Evolutionary conservation across 2,888 invertebrate genomes (phyloP).

Genomic region (Odontocerum albicorne): DNA sequence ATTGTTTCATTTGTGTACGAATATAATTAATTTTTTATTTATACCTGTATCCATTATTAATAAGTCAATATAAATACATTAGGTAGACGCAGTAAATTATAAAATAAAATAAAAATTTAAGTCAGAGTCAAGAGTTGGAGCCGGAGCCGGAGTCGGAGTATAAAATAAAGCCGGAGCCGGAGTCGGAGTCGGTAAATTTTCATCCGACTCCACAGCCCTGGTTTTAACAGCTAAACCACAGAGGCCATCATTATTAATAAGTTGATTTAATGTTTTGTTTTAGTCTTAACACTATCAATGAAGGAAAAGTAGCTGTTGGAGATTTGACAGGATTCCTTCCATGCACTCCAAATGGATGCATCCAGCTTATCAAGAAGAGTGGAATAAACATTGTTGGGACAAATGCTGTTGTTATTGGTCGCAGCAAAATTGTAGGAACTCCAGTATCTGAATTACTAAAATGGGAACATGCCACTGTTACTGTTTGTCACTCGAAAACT

Average conservation of each 20-base stretch:
- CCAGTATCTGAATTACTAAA: slow-evolving; percentile 92
- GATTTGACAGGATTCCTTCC: slow-evolving; percentile 90
- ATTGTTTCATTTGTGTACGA: no score
- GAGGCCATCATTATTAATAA: no score
- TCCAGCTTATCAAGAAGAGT: slow-evolving; percentile 85
- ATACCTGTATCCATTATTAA: no score
- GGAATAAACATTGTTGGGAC: slow-evolving; percentile 79
- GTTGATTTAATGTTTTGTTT: no score
- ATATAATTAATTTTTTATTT: no score
- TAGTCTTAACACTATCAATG: slow-evolving; percentile 88
- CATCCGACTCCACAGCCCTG: neutral
- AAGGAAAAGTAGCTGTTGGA: slow-evolving; percentile 88
- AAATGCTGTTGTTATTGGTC: slow-evolving; percentile 89
- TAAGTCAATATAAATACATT: no score
- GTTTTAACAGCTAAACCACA: no score
- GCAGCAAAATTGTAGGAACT: slow-evolving; percentile 97
- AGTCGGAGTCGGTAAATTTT: neutral
- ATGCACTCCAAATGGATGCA: slow-evolving; percentile 94
- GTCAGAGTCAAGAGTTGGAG: no score
- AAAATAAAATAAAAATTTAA: no score
- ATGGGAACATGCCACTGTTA: slow-evolving; percentile 97
- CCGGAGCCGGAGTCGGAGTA: no score
- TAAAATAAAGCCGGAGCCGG: no score
- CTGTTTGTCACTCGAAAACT: slow-evolving; percentile 95
- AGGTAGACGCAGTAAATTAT: no score